Conservation (phyloP, 2,797 vertebrate genomes). For the Otolemur crassicaudatus region DNA sequence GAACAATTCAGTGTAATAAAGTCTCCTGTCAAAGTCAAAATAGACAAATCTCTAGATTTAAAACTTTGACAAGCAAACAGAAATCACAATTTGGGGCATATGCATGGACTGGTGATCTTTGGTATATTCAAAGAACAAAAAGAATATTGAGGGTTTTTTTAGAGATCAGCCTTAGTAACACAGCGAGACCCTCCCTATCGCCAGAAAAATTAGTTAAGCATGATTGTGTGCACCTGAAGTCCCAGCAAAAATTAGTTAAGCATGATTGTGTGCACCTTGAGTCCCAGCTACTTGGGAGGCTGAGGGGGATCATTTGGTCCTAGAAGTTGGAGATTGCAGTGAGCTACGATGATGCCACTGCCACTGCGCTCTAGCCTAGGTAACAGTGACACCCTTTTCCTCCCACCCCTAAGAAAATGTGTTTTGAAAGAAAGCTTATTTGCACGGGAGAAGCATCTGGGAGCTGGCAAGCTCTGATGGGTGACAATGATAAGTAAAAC, state of each 20-base stretch:
- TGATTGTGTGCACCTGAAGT: background rate
- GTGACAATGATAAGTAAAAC: background rate
- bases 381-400: background rate
- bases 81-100: background rate
- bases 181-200: background rate
- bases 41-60: background rate
- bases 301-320: background rate
- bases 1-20: background rate
- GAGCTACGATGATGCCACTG: too few relatives aligned
- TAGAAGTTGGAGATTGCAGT: background rate
- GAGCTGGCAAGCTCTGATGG: background rate
- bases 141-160: background rate
- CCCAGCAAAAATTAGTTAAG: background rate
- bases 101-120: background rate
- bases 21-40: background rate
- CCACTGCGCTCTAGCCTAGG: too few relatives aligned
- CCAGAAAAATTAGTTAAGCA: background rate
- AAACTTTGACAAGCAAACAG: background rate
- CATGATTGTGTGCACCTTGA: background rate
- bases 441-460: background rate
- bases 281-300: background rate
- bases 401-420: background rate
- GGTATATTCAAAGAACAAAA: background rate
- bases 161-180: background rate
- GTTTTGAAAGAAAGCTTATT: background rate